phyloP scores from a whole-genome alignment of 2,888 invertebrate genomes.

The Megalurothrips usitatus region DNA sequence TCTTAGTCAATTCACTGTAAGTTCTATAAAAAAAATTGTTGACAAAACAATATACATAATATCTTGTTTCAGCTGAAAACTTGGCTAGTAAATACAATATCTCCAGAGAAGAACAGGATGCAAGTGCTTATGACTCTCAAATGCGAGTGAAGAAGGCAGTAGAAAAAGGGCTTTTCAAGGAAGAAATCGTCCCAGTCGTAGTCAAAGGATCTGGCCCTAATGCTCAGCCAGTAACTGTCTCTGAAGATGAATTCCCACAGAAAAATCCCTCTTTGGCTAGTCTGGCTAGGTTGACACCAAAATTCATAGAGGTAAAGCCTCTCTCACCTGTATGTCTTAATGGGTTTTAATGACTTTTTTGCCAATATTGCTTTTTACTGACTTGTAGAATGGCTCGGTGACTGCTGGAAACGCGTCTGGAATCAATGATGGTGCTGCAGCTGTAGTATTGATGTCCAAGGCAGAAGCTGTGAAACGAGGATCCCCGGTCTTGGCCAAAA shows the following conservation, averaged over 20 bases:
- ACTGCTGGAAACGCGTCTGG: constrained; percentile 75
- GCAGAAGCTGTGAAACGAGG: constrained; percentile 51
- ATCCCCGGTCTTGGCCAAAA: constrained; percentile 60
- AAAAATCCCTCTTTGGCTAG: constrained; percentile 56
- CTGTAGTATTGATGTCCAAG: constrained; percentile 65
- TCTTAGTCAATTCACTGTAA: too few species aligned
- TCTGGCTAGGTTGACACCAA: constrained; percentile 60
- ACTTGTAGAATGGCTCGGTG: not conserved
- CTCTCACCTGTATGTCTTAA: too few species aligned
- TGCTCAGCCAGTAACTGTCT: constrained; percentile 45
- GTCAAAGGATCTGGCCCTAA: constrained; percentile 50
- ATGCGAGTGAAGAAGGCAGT: constrained; percentile 59
- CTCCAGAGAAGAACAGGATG: constrained; percentile 65
- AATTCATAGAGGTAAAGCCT: constrained; percentile 54
- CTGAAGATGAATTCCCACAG: constrained; percentile 67
- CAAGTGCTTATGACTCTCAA: constrained; percentile 64
- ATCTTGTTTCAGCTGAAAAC: constrained; percentile 61
- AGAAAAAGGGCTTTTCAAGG: constrained; percentile 57
- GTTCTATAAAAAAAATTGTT: too few species aligned
- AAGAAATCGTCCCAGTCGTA: constrained; percentile 67
- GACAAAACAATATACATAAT: not conserved
- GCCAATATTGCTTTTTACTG: too few species aligned
- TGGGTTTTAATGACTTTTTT: too few species aligned
- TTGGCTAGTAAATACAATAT: constrained; percentile 63
- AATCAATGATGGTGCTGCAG: constrained; percentile 83